Evolutionary conservation across 2,113 vertebrate species (phyloP), one percentile per base, ranked within the genome.

Genomic region (Planiliza haematocheilus): DNA sequence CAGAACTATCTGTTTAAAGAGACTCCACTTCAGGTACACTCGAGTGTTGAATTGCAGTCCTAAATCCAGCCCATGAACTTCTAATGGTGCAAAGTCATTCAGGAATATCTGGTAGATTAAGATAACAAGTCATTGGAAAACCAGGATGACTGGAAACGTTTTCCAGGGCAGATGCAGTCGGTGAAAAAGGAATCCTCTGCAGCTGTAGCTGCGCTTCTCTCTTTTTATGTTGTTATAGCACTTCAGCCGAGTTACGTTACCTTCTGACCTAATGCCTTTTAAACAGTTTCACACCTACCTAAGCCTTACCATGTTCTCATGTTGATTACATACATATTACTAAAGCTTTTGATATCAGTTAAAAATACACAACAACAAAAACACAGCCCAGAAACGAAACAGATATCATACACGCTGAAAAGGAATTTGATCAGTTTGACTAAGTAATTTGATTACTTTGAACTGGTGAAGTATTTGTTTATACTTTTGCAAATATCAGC

Each of bases 11-110:
- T 0, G 53, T 41, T 70, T 21, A 68, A 74, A 58, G 41, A 74
- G 49, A 70, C 53, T 86, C 48, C 57, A 17, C 53, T 77, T 76
- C 80, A 87, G 83, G 70, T 83, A 71, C 74, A 64, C 30, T 48
- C 17, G 17, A 13, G 17, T 46, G 55, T 52, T 62, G 17, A 85
- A 74, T 21, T 57, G 34, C 18, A 43, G 36, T 45, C 37, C 10
- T 38, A 55, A 77, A 43, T 52, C 30, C 11, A 20, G 36, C 57
- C 45, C 20, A 36, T 77, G 52, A 71, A 45, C 74, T 71, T 77
- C 7, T 41, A 61, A 24, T 34, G 59, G 16, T 61, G 58, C 45
- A 63, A 55, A 75, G 30, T 67, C 57, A 59, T 65, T 74, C 58
- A 78, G 59, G 73, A 82, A 65, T 62, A 20, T 34, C 48, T 17